A percentile compares a stretch with the other conserved stretches of the same genome.
These are phyloP conservation scores for Vidua chalybeata DNA, from an alignment of 2,113 vertebrate genomes.

Conservation along the genomic window DNA sequence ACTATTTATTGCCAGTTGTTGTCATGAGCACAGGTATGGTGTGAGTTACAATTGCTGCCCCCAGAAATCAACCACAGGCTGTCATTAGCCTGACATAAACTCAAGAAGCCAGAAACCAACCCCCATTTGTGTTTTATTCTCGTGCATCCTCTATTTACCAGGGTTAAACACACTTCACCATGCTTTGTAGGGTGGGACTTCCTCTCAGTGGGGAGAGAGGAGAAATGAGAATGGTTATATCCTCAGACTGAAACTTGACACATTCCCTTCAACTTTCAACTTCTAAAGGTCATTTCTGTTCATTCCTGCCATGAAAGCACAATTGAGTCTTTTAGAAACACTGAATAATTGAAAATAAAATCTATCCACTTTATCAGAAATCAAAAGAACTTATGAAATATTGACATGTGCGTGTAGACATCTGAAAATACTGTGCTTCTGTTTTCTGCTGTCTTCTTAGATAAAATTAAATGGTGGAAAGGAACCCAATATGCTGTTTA, in stretches of 20 bases:
- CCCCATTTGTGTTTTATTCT: not conserved
- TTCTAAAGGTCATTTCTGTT: not conserved
- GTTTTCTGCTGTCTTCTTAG: not conserved
- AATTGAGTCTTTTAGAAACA: not conserved
- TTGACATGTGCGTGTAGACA: not conserved
- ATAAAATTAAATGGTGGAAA: not conserved
- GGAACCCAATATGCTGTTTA: not conserved
- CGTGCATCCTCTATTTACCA: not conserved
- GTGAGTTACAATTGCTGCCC: not conserved
- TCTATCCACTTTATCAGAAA: not conserved
- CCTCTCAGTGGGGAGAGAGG: not conserved
- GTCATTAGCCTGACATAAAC: not conserved
- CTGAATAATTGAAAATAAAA: not conserved
- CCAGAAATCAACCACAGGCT: not conserved
- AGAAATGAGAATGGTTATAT: not conserved
- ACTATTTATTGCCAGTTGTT: not conserved
- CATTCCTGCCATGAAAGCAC: not conserved
- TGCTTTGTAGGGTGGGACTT: not conserved
- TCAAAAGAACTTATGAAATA: not conserved
- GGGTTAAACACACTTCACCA: not conserved
- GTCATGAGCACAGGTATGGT: not conserved
- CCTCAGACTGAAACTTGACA: not conserved
- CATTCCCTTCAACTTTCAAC: not conserved
- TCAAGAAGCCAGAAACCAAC: not conserved
- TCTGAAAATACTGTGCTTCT: not conserved